phyloP scores from a whole-genome alignment of 2,797 vertebrate species.

The Mormyrus proboscirostris region DNA sequence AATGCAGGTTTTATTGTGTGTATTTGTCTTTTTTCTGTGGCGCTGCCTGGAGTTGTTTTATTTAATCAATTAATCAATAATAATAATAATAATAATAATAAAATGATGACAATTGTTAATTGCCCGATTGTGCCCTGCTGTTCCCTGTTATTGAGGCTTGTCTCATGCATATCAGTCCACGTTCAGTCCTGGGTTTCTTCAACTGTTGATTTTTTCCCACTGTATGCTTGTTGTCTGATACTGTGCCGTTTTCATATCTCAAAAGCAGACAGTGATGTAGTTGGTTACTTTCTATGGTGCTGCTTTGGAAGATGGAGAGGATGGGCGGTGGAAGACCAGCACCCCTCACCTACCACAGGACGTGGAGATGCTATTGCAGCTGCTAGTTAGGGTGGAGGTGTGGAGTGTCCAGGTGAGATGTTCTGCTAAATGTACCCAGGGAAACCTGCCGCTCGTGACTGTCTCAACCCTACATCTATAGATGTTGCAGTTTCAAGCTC shows the following conservation, averaged over 20 bases:
- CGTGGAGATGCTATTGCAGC: neutral
- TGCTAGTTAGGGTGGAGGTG: neutral
- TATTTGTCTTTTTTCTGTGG: neutral
- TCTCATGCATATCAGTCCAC: no score
- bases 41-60: neutral
- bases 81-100: neutral
- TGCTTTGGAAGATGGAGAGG: neutral
- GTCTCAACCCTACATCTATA: neutral
- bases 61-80: neutral
- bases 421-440: neutral
- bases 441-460: neutral
- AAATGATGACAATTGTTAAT: no score
- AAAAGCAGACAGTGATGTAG: neutral
- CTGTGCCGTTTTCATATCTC: neutral
- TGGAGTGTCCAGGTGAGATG: neutral
- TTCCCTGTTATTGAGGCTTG: no score
- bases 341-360: neutral
- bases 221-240: neutral
- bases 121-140: no score
- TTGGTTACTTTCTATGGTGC: neutral
- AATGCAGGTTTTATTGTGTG: neutral
- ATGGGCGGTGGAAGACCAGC: neutral
- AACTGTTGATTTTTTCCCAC: neutral
- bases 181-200: no score
- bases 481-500: neutral